Conservation (phyloP, 2,888 invertebrate genomes). For the Salpingus planirostris region DNA sequence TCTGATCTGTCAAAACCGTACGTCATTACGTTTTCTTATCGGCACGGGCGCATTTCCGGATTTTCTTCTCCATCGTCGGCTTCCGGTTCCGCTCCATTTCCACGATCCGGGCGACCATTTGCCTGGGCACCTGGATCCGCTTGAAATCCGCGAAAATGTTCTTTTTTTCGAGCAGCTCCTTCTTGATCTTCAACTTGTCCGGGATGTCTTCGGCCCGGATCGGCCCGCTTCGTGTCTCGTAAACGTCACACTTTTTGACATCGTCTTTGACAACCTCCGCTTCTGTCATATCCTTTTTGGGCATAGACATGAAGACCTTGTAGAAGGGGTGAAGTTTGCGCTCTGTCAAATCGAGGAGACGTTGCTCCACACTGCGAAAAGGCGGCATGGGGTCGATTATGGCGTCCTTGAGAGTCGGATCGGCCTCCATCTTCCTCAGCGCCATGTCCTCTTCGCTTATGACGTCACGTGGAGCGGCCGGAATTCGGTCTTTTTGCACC, state of each 20-base stretch:
- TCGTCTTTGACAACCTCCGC: background rate
- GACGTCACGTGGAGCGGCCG: conserved; percentile 10
- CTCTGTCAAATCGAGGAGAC: conserved; percentile 31
- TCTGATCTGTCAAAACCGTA: too few species aligned
- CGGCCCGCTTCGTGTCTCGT: conserved; percentile 27
- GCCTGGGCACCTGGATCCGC: conserved; percentile 29
- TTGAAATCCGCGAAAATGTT: conserved; percentile 33
- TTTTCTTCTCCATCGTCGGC: conserved; percentile 15
- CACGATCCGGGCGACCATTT: conserved; percentile 25
- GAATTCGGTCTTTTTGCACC: conserved; percentile 27
- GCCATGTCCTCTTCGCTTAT: conserved; percentile 23
- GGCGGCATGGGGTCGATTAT: conserved; percentile 31
- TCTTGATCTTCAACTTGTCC: conserved; percentile 26
- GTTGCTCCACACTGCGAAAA: conserved; percentile 28
- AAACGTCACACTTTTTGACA: conserved; percentile 11
- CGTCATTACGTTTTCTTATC: too few species aligned
- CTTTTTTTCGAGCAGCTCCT: conserved; percentile 30
- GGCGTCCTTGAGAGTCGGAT: conserved; percentile 26
- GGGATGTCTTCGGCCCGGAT: conserved; percentile 27
- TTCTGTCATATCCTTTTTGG: conserved; percentile 10
- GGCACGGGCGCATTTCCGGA: too few species aligned
- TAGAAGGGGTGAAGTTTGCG: conserved; percentile 34
- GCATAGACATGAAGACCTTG: conserved; percentile 22
- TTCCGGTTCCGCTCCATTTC: conserved; percentile 27
- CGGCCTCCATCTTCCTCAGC: conserved; percentile 28